phyloP scores from a whole-genome alignment of 2,888 invertebrate genomes.

The Agriotes lineatus region DNA sequence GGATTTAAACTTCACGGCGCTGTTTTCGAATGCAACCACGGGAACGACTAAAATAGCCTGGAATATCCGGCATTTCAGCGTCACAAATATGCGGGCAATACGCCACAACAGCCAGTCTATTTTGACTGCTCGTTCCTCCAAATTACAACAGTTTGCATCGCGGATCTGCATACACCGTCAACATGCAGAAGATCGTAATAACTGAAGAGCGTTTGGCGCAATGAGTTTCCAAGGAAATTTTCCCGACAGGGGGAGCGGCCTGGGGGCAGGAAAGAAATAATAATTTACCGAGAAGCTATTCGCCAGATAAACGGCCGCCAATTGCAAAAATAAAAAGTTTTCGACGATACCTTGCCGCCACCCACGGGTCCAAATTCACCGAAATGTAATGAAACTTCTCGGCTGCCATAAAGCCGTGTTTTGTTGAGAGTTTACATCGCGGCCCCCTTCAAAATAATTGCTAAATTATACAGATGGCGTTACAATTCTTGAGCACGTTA shows the following conservation, averaged over 20 bases:
- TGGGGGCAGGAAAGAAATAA: background rate
- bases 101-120: conserved; percentile 36
- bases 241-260: no score
- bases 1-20: conserved; percentile 21
- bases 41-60: conserved; percentile 34
- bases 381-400: conserved; percentile 21
- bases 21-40: conserved; percentile 29
- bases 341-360: background rate
- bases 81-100: conserved; percentile 39
- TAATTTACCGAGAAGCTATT: background rate
- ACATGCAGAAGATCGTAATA: background rate
- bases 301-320: background rate
- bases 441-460: conserved; percentile 24
- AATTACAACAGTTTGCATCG: conserved; percentile 27
- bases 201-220: no score
- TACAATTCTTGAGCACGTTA: conserved; percentile 10
- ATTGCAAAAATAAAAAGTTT: background rate
- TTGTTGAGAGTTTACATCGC: conserved; percentile 21
- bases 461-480: conserved; percentile 25
- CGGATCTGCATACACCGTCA: background rate
- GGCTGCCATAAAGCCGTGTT: conserved; percentile 15
- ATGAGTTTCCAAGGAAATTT: no score
- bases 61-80: conserved; percentile 38
- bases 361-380: conserved; percentile 4
- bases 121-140: conserved; percentile 29